Base-by-base conservation (phyloP, 2,888 invertebrate genomes). In the Cotesia congregata region DNA sequence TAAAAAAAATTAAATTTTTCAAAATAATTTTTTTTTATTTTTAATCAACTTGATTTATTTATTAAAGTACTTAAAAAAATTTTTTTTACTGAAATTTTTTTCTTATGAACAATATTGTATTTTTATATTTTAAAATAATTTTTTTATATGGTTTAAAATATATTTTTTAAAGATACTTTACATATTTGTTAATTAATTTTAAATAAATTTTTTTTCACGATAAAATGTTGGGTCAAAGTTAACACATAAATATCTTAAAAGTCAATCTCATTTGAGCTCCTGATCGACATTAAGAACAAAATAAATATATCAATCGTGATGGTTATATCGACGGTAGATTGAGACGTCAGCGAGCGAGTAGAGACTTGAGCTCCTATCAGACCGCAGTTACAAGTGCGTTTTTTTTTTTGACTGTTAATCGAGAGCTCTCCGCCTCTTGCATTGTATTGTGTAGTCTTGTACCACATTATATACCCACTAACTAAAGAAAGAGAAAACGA, bases 341-440 rank as follows among this genome's bases (percentile, higher is more conserved):
- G 70, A 78, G 75, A 73, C 69, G 73, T 78, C 75, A 72, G 40
- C 15, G 6, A 20, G 30, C 67, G 15, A 20, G 20, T 20, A 62
- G 15, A n/a, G n/a, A 4, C n/a, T n/a, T 12, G 62, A 62, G 62
- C 67, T 12, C 50, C 30, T 30, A 30, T 30, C 30, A 30, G 30
- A 30, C 30, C 30, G 30, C 30, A 30, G 50, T 12, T 7, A 50
- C 50, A 50, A 50, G 62, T 20, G 62, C 12, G 3, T 7, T 68
- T 68, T 68, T 68, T 68, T 68, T 15, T 40, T 39, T 67, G 30
- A n/a, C 68, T 38, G 50, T 68, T 50, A 68, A 68, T 68, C 68
- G 40, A 12, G 15, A 68, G 41, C 67, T 67, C 38, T 67, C 67
- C 67, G 67, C 50, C n/a, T 50, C 5, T n/a, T 68, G 17, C 17